Evolutionary conservation across 2,113 vertebrate genomes (phyloP), one percentile per base, ranked within the genome.

Genomic region (Channa maculata): DNA sequence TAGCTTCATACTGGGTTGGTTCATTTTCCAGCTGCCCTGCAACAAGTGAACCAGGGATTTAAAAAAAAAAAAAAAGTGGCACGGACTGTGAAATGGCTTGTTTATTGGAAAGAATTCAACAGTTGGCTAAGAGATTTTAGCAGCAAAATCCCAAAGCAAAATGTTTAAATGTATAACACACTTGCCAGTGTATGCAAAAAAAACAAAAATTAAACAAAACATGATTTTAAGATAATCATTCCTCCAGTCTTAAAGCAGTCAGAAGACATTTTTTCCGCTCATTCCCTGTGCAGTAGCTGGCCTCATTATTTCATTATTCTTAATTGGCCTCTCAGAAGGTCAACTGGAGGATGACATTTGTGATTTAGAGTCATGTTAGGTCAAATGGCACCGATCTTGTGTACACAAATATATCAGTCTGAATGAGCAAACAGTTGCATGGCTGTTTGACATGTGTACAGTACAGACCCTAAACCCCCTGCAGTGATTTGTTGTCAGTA

Each of bases 221-320:
- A 24, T 24, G 24, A 24, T 24, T 24, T 24, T 24, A 57, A 24
- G n/a, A 49, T 70, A 10, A 63, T 33, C 59, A 51, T 58, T 4
- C 46, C 6, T 58, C 10, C n/a, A 24, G 36, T 44, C 52, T 77
- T 54, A 7, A 43, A 65, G 55, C 52, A 39, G 39, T n/a, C 65
- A 13, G n/a, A 33, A 33, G 54, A 24, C 12, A 52, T 73, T 51
- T 63, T 77, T 65, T 61, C 24, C 1, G 75, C 65, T 65, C 45
- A 66, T 63, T 57, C 37, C 39, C 63, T 60, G 54, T 37, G 15
- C 24, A 58, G 58, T n/a, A 48, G 14, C 52, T 71, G 74, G 14
- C 77, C 80, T 75, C 41, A 79, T 77, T 85, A 59, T 87, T 85
- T 85, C 80, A 55, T 62, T 60, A 65, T 75, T 71, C 61, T 75